Conservation (phyloP, 2,113 vertebrate species). For the Labeo catla region DNA sequence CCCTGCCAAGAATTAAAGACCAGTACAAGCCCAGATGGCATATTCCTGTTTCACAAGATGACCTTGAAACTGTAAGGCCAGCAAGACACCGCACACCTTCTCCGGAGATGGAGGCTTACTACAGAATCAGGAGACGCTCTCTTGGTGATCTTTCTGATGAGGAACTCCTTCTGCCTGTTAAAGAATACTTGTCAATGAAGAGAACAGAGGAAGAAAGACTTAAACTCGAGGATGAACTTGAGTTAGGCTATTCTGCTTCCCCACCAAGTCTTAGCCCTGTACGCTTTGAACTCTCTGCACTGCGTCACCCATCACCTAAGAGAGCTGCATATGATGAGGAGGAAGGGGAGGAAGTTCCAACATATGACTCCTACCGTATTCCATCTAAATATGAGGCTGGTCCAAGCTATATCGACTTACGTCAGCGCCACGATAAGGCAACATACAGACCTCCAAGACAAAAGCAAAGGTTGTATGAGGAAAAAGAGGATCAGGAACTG, state of each 20-base stretch:
- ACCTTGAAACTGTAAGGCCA: conserved; percentile 94
- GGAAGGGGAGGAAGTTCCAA: conserved; percentile 75
- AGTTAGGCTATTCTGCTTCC: conserved; percentile 91
- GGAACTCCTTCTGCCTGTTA: conserved; percentile 90
- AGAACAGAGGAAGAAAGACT: conserved; percentile 93
- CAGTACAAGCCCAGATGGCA: conserved; percentile 94
- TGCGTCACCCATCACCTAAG: conserved; percentile 83
- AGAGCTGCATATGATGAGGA: conserved; percentile 75
- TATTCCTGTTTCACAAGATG: conserved; percentile 89
- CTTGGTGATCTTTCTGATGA: conserved; percentile 94
- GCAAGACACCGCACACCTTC: conserved; percentile 86
- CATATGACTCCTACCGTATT: conserved; percentile 88
- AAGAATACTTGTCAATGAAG: conserved; percentile 95
- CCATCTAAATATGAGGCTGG: conserved; percentile 88
- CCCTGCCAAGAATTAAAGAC: conserved; percentile 91
- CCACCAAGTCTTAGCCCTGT: conserved; percentile 93
- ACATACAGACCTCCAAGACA: conserved; percentile 83
- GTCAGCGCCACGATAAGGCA: conserved; percentile 86
- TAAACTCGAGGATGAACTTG: conserved; percentile 91
- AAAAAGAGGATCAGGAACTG: conserved; percentile 92
- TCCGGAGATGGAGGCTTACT: conserved; percentile 87
- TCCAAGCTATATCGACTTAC: conserved; percentile 86
- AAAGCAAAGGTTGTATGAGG: conserved; percentile 87
- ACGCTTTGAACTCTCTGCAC: conserved; percentile 89
- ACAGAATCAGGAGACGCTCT: conserved; percentile 87